Percentiles rank a stretch among this genome's conserved stretches.
Conservation (phyloP, 2,113 vertebrate genomes). For the Labeo catla region DNA sequence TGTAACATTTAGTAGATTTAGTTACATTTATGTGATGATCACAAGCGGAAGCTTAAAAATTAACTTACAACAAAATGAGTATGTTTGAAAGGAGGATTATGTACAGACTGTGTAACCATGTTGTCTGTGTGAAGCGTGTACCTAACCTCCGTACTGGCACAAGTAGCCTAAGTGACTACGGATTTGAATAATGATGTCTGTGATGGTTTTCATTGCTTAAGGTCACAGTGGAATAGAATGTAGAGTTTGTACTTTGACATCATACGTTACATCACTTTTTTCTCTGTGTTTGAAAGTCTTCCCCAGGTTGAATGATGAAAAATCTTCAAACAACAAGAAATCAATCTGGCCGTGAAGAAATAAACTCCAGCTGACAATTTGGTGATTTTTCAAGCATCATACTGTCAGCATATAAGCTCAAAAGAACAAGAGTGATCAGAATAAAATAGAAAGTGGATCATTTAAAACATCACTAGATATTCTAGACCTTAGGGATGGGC, state of each 20-base stretch:
- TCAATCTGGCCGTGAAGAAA: not conserved
- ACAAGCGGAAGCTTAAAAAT: not conserved
- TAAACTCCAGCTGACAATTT: not conserved
- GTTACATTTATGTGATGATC: not conserved
- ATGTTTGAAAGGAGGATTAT: not conserved
- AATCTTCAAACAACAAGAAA: constrained; percentile 12
- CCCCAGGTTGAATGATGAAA: not conserved
- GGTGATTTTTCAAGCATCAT: not conserved
- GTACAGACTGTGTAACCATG: not conserved
- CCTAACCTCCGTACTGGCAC: not conserved
- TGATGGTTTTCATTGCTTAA: not conserved
- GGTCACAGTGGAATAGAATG: not conserved
- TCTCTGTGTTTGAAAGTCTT: not conserved
- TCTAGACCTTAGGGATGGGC: not conserved
- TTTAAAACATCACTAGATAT: constrained; percentile 3
- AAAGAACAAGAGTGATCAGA: not conserved
- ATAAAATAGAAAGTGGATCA: not conserved
- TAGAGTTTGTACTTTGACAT: not conserved
- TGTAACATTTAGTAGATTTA: not conserved
- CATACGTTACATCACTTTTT: not conserved
- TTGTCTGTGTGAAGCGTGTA: not conserved
- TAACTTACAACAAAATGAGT: not conserved
- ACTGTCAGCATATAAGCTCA: not conserved
- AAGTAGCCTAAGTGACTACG: not conserved
- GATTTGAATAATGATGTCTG: not conserved